These are phyloP conservation scores for Megaleporinus macrocephalus DNA, from an alignment of 2,113 vertebrate species.

Conservation along the genomic window DNA sequence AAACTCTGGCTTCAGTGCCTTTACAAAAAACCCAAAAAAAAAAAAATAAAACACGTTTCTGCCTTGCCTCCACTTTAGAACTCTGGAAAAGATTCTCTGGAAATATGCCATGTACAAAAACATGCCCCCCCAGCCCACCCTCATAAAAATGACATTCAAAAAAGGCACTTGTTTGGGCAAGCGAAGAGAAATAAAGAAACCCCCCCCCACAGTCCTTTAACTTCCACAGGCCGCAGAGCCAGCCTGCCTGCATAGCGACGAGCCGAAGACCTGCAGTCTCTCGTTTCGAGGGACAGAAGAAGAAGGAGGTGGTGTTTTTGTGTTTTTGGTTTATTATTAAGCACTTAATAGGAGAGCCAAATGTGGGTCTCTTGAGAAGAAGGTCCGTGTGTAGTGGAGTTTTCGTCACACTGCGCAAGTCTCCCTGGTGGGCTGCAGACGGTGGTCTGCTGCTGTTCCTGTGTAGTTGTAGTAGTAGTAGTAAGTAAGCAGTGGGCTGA, in stretches of 20 bases:
- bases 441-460: constrained; percentile 18
- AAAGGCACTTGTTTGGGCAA: constrained; percentile 98
- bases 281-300: constrained; percentile 27
- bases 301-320: constrained; percentile 8
- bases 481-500: constrained; percentile 55
- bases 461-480: too few relatives aligned
- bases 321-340: constrained; percentile 77
- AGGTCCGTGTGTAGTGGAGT: constrained; percentile 40
- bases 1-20: constrained; percentile 73
- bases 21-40: constrained; percentile 73
- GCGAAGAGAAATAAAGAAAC: constrained; percentile 78
- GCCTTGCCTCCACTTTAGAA: constrained; percentile 79
- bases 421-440: constrained; percentile 22
- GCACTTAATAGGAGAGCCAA: constrained; percentile 67
- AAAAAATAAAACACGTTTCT: constrained; percentile 69
- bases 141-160: constrained; percentile 92
- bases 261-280: constrained; percentile 67
- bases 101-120: constrained; percentile 94
- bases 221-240: constrained; percentile 79
- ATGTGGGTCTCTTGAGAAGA: constrained; percentile 39
- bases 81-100: constrained; percentile 89
- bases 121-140: constrained; percentile 72
- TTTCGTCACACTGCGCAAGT: constrained; percentile 20
- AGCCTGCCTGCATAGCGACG: constrained; percentile 87
- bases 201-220: constrained; percentile 87